Percentiles rank a stretch among this genome's conserved stretches.
phyloP scores from a whole-genome alignment of 2,797 vertebrate species.

The Dendrocincla fuliginosa region DNA sequence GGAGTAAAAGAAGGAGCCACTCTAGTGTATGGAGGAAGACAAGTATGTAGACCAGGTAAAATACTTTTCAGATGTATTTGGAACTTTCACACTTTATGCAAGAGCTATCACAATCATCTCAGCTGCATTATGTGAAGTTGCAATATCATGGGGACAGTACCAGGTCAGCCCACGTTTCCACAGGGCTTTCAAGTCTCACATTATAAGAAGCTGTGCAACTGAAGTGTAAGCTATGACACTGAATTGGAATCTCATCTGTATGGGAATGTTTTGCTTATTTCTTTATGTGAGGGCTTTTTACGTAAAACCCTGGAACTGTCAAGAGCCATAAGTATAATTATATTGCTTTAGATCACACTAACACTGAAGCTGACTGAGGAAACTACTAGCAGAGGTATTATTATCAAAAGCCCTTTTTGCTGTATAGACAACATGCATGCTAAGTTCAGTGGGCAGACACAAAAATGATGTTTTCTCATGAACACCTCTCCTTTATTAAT shows the following conservation, averaged over 20 bases:
- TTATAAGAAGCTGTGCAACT: not conserved
- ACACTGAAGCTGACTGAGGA: not conserved
- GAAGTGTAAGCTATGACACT: fast-evolving
- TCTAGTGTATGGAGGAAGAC: conserved; percentile 86
- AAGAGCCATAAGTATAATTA: not conserved
- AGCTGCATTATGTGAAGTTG: not conserved
- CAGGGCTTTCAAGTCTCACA: not conserved
- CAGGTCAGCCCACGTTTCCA: not conserved
- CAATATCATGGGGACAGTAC: not conserved
- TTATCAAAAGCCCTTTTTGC: not conserved
- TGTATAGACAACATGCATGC: not conserved
- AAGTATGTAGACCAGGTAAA: conserved; percentile 89
- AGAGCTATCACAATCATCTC: not conserved
- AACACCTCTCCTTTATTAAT: not conserved
- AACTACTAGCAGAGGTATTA: not conserved
- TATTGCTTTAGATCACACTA: not conserved
- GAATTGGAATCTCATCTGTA: not conserved
- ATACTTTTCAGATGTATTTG: not conserved
- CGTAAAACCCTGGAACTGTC: not conserved
- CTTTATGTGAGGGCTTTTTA: not conserved
- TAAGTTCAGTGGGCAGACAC: not conserved
- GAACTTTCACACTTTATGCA: not conserved
- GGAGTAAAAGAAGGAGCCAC: conserved; percentile 94
- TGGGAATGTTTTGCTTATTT: not conserved
- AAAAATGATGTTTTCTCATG: not conserved